Evolutionary conservation across 2,888 invertebrate genomes (phyloP), one percentile per base, ranked within the genome.

Genomic region (Eristalinus sepulchralis): DNA sequence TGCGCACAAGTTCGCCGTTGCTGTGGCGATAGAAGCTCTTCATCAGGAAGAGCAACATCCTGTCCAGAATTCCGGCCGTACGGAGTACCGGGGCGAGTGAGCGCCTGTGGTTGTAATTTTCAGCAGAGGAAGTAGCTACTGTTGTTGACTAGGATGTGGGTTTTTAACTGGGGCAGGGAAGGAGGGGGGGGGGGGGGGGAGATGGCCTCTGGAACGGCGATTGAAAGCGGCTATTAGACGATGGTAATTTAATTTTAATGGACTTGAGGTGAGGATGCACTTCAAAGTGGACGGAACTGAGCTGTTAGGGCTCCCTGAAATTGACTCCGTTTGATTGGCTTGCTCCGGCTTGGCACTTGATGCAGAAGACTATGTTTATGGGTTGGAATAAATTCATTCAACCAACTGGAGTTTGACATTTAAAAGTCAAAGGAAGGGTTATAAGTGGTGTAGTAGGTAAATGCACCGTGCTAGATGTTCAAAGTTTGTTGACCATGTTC

Each of bases 11-110:
- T 67, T 66, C 64, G 31, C 39, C 39, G 39, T 39, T 39, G 39
- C n/a, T 67, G 53, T 63, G 39, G 73, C 31, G 53, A 76, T 68
- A 59, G 84, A 77, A 85, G 84, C 82, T 82, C 82, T 82, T 86
- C 82, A 73, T 78, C 73, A 82, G 82, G 82, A 83, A 78, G 82
- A 86, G 82, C 77, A 66, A 78, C 77, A 86, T 86, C 85, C 85
- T 86, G 77, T 39, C 63, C 63, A 82, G 82, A 85, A 80, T 83
- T 73, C 59, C 68, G 24, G 47, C 17, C 8, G 47, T 36, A 17
- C 9, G 31, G 31, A n/a, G 53, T 27, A 39, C n/a, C 17, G 62
- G 39, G 63, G 36, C 71, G 63, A 72, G 6, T 33, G 70, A 20
- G 31, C 36, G 57, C 36, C 53, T 59, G 36, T 59, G 72, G 53